Percentiles rank a stretch among this genome's conserved stretches.
phyloP scores from a whole-genome alignment of 1,140 invertebrate genomes.

The Harlomillsia oculata region DNA sequence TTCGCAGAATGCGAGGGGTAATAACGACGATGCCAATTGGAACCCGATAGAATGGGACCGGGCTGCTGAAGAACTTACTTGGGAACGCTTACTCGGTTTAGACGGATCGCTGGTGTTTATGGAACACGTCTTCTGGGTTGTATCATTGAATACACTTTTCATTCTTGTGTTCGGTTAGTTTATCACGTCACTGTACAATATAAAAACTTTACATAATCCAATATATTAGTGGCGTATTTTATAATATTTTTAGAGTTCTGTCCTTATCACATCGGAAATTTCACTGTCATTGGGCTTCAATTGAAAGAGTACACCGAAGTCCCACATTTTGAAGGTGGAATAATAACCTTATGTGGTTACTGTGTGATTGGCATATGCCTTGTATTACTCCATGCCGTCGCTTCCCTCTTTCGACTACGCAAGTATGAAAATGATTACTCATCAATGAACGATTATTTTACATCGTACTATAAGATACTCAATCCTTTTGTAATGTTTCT shows the following conservation, averaged over 20 bases:
- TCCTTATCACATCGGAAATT: constrained; percentile 88
- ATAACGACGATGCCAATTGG: constrained; percentile 86
- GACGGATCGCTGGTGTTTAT: constrained; percentile 95
- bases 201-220: constrained; percentile 7
- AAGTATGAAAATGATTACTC: no score
- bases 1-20: constrained; percentile 15
- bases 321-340: constrained; percentile 80
- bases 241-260: constrained; percentile 72
- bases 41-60: constrained; percentile 98
- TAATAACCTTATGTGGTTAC: constrained; percentile 90
- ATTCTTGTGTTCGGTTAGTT: constrained; percentile 60
- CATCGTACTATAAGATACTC: no score
- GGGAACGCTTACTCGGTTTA: constrained; percentile 89
- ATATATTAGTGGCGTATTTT: background rate
- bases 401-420: constrained; percentile 37
- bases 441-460: no score
- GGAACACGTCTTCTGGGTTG: constrained; percentile 98
- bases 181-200: background rate
- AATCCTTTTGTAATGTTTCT: constrained; percentile 58
- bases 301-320: constrained; percentile 62
- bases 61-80: constrained; percentile 93
- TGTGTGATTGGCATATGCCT: constrained; percentile 76
- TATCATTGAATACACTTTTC: constrained; percentile 92
- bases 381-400: constrained; percentile 66
- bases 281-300: constrained; percentile 64